A percentile compares a stretch with the other conserved stretches of the same genome.
phyloP scores from a whole-genome alignment of 92 coral and sea anemone species.

The Porites lobata region DNA sequence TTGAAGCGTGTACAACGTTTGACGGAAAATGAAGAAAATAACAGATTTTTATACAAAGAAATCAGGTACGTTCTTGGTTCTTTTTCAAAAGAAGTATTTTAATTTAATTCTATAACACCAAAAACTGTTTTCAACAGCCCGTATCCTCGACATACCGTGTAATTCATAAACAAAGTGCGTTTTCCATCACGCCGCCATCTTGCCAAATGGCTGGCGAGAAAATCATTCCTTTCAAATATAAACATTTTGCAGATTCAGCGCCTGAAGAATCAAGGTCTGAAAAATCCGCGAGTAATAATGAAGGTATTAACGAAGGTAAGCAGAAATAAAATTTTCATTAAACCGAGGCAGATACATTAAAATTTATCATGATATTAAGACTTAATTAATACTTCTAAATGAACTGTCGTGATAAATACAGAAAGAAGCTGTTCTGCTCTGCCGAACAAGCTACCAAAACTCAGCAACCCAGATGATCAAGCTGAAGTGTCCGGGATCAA shows the following conservation, averaged over 20 bases:
- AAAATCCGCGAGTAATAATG: constrained; percentile 35
- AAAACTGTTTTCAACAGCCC: too few species aligned
- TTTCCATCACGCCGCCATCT: neutral
- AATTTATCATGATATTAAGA: constrained; percentile 27
- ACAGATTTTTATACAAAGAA: too few species aligned
- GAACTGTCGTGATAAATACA: constrained; percentile 40
- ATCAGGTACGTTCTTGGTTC: too few species aligned
- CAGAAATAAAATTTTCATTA: constrained; percentile 56
- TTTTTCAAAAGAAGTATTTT: too few species aligned
- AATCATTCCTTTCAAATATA: constrained; percentile 53
- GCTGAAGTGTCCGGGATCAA: constrained; percentile 48
- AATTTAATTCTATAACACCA: too few species aligned
- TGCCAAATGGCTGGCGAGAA: constrained; percentile 19
- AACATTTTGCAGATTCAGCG: constrained; percentile 62
- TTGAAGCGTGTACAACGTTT: too few species aligned
- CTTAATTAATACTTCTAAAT: constrained; percentile 6
- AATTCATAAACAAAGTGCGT: neutral
- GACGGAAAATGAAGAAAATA: too few species aligned
- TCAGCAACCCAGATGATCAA: constrained; percentile 50
- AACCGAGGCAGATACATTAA: constrained; percentile 26
- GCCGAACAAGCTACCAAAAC: constrained; percentile 53
- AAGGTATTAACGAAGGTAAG: constrained; percentile 60
- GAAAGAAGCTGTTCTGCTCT: constrained; percentile 48
- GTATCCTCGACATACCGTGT: neutral
- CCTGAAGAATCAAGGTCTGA: constrained; percentile 48